phyloP scores from a whole-genome alignment of 2,113 vertebrate species.

The Daphoenositta chrysoptera region DNA sequence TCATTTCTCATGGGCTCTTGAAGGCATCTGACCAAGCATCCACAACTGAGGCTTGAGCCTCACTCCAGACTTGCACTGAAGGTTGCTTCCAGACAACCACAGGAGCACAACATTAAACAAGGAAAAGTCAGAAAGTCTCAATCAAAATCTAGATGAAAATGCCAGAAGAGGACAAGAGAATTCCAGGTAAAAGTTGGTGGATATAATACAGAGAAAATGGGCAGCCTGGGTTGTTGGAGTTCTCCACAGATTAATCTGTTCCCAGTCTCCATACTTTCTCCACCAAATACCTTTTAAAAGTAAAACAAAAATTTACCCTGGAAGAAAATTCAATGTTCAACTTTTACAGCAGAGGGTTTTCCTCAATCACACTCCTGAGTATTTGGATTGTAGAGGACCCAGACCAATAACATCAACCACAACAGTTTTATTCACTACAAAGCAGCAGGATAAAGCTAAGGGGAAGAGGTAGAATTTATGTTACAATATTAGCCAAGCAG shows the following conservation, averaged over 20 bases:
- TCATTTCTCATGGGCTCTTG: fast-evolving
- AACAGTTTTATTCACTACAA: not conserved
- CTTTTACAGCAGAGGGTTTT: not conserved
- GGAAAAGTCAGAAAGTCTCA: not conserved
- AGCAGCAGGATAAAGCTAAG: not conserved
- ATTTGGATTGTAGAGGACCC: not conserved
- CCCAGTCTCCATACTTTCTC: not conserved
- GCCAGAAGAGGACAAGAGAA: not conserved
- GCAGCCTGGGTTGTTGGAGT: not conserved
- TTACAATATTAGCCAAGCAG: not conserved
- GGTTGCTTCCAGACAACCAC: not conserved
- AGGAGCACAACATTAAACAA: not conserved
- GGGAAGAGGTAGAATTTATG: not conserved
- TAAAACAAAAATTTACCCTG: not conserved
- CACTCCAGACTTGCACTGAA: not conserved
- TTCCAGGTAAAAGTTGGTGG: not conserved
- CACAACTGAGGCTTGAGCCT: not conserved
- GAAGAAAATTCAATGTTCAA: not conserved
- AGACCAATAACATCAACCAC: not conserved
- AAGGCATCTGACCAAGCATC: not conserved
- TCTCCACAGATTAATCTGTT: not conserved
- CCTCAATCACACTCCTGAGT: not conserved
- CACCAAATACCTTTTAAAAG: not conserved
- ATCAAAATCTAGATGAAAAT: not conserved
- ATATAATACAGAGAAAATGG: not conserved